These are phyloP conservation scores for Meloidogyne exigua DNA, from an alignment of 1,140 invertebrate species.

Conservation along the genomic window DNA sequence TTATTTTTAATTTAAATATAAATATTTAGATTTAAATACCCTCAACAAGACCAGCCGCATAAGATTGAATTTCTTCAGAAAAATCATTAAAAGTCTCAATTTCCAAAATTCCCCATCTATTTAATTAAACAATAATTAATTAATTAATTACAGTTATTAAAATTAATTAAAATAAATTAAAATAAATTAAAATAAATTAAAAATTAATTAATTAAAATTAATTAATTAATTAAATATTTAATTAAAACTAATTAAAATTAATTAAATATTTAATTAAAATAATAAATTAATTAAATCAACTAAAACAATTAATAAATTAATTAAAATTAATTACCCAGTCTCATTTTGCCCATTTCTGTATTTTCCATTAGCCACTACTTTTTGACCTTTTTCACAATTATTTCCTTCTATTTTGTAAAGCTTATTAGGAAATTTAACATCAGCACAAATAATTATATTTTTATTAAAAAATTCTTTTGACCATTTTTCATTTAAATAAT, in stretches of 20 bases:
- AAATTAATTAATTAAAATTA: conserved; percentile 30
- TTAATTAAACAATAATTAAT: neutral
- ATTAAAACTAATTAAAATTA: too few species aligned
- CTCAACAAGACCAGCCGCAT: conserved; percentile 61
- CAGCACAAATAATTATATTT: neutral
- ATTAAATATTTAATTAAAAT: too few species aligned
- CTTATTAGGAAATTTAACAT: neutral
- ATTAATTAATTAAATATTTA: neutral
- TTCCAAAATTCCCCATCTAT: conserved; percentile 60
- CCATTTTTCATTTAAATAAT: neutral
- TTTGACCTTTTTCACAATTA: neutral
- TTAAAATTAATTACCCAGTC: conserved; percentile 45
- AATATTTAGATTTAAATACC: conserved; percentile 30
- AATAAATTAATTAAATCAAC: conserved; percentile 23
- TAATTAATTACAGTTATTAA: too few species aligned
- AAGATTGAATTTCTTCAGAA: conserved; percentile 55
- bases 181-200: too few species aligned
- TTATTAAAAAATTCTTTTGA: neutral
- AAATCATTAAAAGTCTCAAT: conserved; percentile 57
- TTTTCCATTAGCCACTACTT: conserved; percentile 51
- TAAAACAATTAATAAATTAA: too few species aligned
- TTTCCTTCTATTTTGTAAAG: neutral
- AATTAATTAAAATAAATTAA: too few species aligned
- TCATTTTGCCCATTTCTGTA: conserved; percentile 56
- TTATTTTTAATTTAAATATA: too few species aligned